Base-by-base conservation (phyloP, 2,888 invertebrate species). In the Parasteatoda lunata region DNA sequence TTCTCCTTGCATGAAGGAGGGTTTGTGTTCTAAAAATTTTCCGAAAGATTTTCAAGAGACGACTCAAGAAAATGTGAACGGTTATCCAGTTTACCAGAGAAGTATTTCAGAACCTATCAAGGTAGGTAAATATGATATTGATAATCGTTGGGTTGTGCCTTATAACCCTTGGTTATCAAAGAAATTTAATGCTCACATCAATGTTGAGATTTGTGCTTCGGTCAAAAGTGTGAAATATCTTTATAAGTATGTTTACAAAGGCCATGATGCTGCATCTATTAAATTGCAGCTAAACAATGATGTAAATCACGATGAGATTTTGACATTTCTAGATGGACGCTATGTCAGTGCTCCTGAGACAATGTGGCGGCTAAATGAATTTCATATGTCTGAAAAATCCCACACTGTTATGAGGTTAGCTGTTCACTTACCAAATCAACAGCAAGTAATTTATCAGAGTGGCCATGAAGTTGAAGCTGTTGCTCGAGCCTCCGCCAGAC, bases 391-490 rank as follows among this genome's bases (percentile, higher is more conserved):
- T 76, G 89, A 90, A 47, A 88, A 90, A 54, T 90, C 90, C 1
- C 92, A 92, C 89, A 69, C 90, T 0, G 89, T 92, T 9, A 84
- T 89, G 7, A 69, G 91, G 59, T 84, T 92, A 15, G 90, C 91
- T 8, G 90, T 92, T 15, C 91, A 92, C 89, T 89, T 92, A 45
- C 91, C 91, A 5, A 80, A 89, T 59, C 79, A 89, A 47, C 90
- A 90, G 71, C 13, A 7, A 6, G 88, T 91, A 1, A 51, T 45
- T 15, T 90, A 89, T 81, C 8, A 79, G n/a, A 84, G 84, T 9
- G 90, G 89, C 0, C 7, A 84, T 13, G 89, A 90, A 76, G 45
- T 82, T 49, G 59, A 73, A 65, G 89, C 89, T 8, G 4, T 90
- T n/a, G 64, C 51, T n/a, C 54, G 78, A 45, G 77, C 79, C 4